A percentile compares a stretch with the other conserved stretches of the same genome.
phyloP scores from a whole-genome alignment of 2,113 vertebrate genomes.

The Siphamia tubifer region DNA sequence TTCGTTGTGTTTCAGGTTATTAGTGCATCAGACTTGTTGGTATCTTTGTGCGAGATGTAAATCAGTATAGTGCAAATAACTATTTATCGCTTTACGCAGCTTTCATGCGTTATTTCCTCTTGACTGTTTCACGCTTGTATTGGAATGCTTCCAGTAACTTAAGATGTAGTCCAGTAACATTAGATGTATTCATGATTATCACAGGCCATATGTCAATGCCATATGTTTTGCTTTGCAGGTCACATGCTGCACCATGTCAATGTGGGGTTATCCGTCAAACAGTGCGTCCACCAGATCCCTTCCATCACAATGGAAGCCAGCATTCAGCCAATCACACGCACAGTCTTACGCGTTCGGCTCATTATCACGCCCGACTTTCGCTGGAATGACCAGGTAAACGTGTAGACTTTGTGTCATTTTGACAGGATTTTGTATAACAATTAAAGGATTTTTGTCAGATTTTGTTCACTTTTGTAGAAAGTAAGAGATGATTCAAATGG shows the following conservation, averaged over 20 bases:
- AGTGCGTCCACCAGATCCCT: constrained; percentile 96
- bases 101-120: too few relatives aligned
- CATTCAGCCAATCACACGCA: constrained; percentile 97
- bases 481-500: too few relatives aligned
- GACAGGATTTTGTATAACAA: too few relatives aligned
- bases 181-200: background rate
- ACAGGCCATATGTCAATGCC: background rate
- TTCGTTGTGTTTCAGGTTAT: too few relatives aligned
- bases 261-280: constrained; percentile 93
- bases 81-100: too few relatives aligned
- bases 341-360: constrained; percentile 91
- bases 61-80: too few relatives aligned
- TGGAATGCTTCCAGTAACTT: background rate
- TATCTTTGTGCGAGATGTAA: too few relatives aligned
- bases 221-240: constrained; percentile 74
- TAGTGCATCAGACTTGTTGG: too few relatives aligned
- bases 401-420: too few relatives aligned
- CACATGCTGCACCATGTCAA: constrained; percentile 98
- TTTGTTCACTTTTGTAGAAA: too few relatives aligned
- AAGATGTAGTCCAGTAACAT: background rate
- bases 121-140: too few relatives aligned
- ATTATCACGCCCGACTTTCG: constrained; percentile 88
- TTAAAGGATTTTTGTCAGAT: too few relatives aligned
- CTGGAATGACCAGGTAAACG: constrained; percentile 94
- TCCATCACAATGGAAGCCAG: constrained; percentile 91